phyloP scores from a whole-genome alignment of 2,113 vertebrate genomes.

The Carettochelys insculpta region DNA sequence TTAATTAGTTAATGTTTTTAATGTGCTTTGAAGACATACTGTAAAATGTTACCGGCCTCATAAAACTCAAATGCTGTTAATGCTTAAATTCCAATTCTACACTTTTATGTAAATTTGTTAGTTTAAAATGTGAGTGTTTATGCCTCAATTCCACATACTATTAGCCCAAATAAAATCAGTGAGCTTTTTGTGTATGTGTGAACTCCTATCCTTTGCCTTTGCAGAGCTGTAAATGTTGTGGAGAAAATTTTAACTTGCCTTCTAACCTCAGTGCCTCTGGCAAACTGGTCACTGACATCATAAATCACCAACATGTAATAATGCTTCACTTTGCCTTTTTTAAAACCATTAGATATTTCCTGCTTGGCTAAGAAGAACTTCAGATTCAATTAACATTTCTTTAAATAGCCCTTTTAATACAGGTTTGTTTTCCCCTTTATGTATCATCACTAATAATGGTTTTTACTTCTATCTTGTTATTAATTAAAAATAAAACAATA shows the following conservation, averaged over 20 bases:
- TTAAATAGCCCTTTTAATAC: constrained; percentile 76
- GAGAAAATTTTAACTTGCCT: constrained; percentile 66
- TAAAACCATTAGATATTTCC: constrained; percentile 77
- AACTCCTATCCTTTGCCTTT: constrained; percentile 57
- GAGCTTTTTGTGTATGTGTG: constrained; percentile 54
- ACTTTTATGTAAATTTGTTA: constrained; percentile 69
- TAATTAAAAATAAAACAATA: constrained; percentile 77
- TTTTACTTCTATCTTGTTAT: constrained; percentile 79
- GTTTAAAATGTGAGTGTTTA: constrained; percentile 69
- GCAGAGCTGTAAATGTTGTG: constrained; percentile 61
- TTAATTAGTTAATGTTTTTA: constrained; percentile 67
- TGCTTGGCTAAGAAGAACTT: constrained; percentile 76
- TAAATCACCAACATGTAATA: constrained; percentile 80
- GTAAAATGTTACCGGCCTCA: constrained; percentile 72
- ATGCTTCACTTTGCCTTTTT: constrained; percentile 74
- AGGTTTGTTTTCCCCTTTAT: constrained; percentile 67
- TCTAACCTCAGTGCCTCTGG: constrained; percentile 77
- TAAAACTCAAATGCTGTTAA: constrained; percentile 67
- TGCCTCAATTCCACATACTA: constrained; percentile 60
- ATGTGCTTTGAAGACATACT: constrained; percentile 69
- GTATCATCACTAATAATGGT: constrained; percentile 67
- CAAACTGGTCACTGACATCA: constrained; percentile 79
- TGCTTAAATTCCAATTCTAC: constrained; percentile 73
- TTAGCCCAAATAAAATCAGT: constrained; percentile 72
- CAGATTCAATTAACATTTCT: constrained; percentile 75